Evolutionary conservation across 2,797 vertebrate genomes (phyloP), one percentile per base, ranked within the genome.

Genomic region (Kryptolebias ocellatus): DNA sequence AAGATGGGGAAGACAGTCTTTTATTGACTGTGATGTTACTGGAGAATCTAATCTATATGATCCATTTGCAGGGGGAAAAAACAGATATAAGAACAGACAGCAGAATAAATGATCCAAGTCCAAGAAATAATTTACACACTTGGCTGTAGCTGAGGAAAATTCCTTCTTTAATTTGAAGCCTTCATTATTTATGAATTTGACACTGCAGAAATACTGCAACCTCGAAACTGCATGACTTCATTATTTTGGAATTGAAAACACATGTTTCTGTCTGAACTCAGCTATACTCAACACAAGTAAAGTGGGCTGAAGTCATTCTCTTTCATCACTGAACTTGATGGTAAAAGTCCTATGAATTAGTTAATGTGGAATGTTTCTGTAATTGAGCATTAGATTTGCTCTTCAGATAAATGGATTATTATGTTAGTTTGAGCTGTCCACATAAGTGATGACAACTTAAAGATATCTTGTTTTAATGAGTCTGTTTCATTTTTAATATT

Each of bases 251-350:
- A 79, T 34, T 76, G 63, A 83, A 79, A 83, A 70, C 79, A 79
- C 67, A 73, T 79, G 80, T 67, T 58, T 79, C 72, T 46, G 37
- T 79, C 73, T 55, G 73, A 52, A 69, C 80, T 56, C 1, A 0
- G 49, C 46, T 51, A 27, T 66, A 42, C 58, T 86, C 53, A 64
- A 67, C 74, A 64, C 1, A 31, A 61, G 55, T 29, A 56, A 74
- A 74, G 51, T 58, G 53, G 17, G 12, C 67, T 66, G 67, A 54
- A 84, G 70, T 83, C 63, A 61, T 64, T 76, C 62, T 53, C 58
- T 76, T 85, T 81, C 11, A 75, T 73, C 74, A 69, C 67, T 85
- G 76, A 81, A 87, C 81, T 83, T 53, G 58, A 80, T 72, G 75
- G 79, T 71, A 71, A 81, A 78, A 47, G 1, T 66, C 56, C 83